Base-by-base conservation (phyloP, 2,797 vertebrate species). In the Oryzias dopingdopingensis region DNA sequence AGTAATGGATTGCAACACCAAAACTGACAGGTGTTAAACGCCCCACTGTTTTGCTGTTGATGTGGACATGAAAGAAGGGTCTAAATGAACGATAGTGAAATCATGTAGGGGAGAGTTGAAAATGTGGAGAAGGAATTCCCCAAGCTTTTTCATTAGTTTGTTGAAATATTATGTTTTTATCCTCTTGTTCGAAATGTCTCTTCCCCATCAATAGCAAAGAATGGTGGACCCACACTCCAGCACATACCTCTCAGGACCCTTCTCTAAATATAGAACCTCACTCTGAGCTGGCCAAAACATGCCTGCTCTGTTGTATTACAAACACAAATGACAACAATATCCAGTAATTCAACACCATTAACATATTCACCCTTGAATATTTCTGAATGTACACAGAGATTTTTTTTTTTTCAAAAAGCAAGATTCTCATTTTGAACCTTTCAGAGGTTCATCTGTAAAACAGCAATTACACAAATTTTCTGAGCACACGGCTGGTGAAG, bases 211-310 rank as follows among this genome's bases (percentile, higher is more conserved):
- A 87, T 87, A 77, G 84, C 62, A 85, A 80, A 85, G 86, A 86
- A 84, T 79, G 83, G 75, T 84, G 79, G 67, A 86, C 83, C 81
- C 87, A 42, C 72, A 53, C 71, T 67, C 80, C 94, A 95, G 74
- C 86, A 76, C 93, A 93, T 96, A 84, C 88, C 91, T 95, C 80
- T 88, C 87, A 93, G 91, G 91, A 92, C 92, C 91, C 92, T 88
- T 91, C 79, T 81, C 95, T 98, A 98, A 95, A 95, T 97, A 96
- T 99, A 99, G 94, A 90, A 60, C 52, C 74, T 86, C 57, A 77
- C 75, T 78, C 44, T 61, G 74, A 77, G 87, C 79, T 69, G 84
- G 57, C 83, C 32, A 60, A 73, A 70, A 72, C 42, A 37, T 89
- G 89, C 90, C 91, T 86, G 89, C 55, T 40, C 32, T 15, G 16